These are phyloP conservation scores for Sympetrum striolatum DNA, from an alignment of 2,888 invertebrate species.

Conservation along the genomic window DNA sequence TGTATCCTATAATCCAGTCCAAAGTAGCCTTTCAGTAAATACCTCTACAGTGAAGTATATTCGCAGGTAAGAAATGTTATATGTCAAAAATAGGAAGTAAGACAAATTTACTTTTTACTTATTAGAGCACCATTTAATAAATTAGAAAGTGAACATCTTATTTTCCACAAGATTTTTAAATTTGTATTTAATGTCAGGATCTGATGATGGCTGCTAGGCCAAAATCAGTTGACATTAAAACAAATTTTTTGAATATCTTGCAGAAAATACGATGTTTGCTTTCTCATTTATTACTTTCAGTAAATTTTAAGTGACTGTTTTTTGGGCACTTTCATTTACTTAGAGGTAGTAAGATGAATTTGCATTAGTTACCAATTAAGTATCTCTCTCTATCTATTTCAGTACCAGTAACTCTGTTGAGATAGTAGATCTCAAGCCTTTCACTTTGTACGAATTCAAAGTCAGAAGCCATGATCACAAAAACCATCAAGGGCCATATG, in stretches of 20 bases:
- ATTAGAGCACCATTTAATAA: no score
- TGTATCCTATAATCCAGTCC: constrained; percentile 63
- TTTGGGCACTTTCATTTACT: no score
- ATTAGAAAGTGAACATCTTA: no score
- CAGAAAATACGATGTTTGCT: no score
- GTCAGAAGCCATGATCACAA: constrained; percentile 68
- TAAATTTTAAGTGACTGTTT: neutral
- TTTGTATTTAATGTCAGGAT: no score
- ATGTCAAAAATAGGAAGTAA: neutral
- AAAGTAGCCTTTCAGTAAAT: constrained; percentile 50
- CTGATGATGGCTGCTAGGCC: no score
- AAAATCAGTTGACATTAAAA: no score
- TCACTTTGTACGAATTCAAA: constrained; percentile 73
- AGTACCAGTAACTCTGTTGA: constrained; percentile 65
- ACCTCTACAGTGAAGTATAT: constrained; percentile 49
- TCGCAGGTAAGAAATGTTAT: constrained; percentile 40
- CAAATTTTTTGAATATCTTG: no score
- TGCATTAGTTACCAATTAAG: neutral
- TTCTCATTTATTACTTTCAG: no score
- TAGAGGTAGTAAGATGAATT: no score
- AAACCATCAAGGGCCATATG: constrained; percentile 64
- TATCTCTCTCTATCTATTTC: constrained; percentile 50
- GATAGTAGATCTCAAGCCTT: constrained; percentile 69
- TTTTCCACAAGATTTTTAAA: no score
- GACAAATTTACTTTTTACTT: neutral